Conservation (phyloP, 2,113 vertebrate species). For the Gambusia holbrooki region DNA sequence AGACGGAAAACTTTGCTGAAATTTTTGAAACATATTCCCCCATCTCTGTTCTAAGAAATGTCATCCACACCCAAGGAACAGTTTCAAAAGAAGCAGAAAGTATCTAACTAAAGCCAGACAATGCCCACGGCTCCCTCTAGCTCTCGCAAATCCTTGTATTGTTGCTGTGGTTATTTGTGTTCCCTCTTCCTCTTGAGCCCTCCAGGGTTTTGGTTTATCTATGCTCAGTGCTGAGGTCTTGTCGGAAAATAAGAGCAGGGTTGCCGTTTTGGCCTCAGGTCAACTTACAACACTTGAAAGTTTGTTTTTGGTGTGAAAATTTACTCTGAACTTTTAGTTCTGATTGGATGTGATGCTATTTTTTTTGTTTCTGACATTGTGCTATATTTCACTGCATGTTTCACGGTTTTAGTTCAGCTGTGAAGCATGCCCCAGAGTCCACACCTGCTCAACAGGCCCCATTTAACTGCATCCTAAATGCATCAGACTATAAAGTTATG, state of each 20-base stretch:
- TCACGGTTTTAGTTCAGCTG: not conserved
- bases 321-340: constrained; percentile 25
- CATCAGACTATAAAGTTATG: not conserved
- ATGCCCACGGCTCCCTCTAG: constrained; percentile 64
- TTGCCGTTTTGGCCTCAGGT: constrained; percentile 62
- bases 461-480: no score
- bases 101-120: constrained; percentile 70
- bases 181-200: constrained; percentile 57
- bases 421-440: not conserved
- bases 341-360: not conserved
- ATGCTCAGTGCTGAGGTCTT: constrained; percentile 61
- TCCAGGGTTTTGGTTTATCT: constrained; percentile 69
- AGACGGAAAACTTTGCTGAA: constrained; percentile 61
- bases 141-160: constrained; percentile 75
- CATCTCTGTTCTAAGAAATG: constrained; percentile 69
- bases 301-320: constrained; percentile 51
- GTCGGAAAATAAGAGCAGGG: constrained; percentile 70
- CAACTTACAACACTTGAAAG: constrained; percentile 48
- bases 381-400: not conserved
- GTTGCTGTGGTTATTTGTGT: constrained; percentile 72
- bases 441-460: no score
- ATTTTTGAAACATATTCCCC: constrained; percentile 67
- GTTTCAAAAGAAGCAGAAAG: constrained; percentile 72
- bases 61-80: constrained; percentile 71
- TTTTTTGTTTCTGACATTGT: not conserved